Evolutionary conservation across 2,797 vertebrate genomes (phyloP).

Genomic region (Tenualosa thibaudeaui): DNA sequence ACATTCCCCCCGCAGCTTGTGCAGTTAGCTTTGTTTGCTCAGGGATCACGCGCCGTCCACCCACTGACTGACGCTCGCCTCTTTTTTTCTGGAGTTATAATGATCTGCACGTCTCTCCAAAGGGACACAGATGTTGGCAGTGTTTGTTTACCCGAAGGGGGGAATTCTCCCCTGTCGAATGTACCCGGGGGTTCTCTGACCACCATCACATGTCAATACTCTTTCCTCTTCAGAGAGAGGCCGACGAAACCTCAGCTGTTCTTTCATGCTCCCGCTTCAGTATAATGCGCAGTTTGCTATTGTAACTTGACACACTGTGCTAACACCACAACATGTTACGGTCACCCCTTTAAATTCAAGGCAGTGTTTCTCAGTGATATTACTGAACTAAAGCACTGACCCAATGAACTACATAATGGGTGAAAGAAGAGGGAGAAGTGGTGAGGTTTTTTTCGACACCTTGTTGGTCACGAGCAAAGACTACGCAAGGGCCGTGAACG

Average conservation of each 20-base stretch:
- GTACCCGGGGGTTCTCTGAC: conserved; percentile 36
- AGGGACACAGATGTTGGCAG: conserved; percentile 48
- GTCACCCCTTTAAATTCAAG: not conserved
- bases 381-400: conserved; percentile 10
- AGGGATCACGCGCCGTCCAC: conserved; percentile 61
- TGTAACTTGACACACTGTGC: not conserved
- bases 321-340: conserved; percentile 4
- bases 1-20: conserved; percentile 56
- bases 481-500: not conserved
- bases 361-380: not conserved
- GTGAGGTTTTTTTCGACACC: not conserved
- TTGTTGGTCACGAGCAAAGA: conserved; percentile 13
- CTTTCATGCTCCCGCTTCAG: conserved; percentile 17
- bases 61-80: conserved; percentile 42
- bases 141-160: conserved; percentile 49
- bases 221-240: not conserved
- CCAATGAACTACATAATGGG: conserved; percentile 5
- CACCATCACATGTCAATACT: conserved; percentile 39
- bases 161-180: conserved; percentile 22
- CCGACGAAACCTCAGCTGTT: conserved; percentile 11
- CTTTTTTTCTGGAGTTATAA: conserved; percentile 59
- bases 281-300: conserved; percentile 11
- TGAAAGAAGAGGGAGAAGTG: conserved; percentile 8
- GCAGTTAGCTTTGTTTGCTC: conserved; percentile 65
- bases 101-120: conserved; percentile 48